A percentile compares a stretch with the other conserved stretches of the same genome.
Evolutionary conservation across 2,797 vertebrate genomes (phyloP).

Genomic region (Lepilemur ruficaudatus): DNA sequence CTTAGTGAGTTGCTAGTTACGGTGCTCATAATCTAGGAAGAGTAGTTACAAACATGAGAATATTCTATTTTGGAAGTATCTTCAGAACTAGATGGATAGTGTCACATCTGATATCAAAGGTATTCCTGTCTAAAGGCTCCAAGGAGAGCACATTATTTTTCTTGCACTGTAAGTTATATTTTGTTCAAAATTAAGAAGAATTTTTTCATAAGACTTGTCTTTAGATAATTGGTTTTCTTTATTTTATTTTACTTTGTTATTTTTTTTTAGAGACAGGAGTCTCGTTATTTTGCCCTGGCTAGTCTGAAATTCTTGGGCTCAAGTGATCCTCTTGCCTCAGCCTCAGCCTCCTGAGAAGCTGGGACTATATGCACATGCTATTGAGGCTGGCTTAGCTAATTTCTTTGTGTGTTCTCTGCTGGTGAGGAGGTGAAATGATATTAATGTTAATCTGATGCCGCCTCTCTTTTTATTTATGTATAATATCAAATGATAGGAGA

Average conservation of each 20-base stretch:
- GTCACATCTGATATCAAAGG: neutral
- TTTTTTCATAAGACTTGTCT: neutral
- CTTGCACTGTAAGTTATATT: neutral
- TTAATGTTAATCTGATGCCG: neutral
- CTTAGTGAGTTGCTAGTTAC: neutral
- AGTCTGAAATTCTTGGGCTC: neutral
- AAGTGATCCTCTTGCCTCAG: neutral
- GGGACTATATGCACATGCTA: neutral
- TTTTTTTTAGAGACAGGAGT: neutral
- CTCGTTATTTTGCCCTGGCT: neutral
- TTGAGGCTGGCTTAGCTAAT: neutral
- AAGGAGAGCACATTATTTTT: neutral
- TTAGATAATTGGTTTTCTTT: neutral
- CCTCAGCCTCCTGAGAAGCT: neutral
- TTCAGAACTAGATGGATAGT: neutral
- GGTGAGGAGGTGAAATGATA: neutral
- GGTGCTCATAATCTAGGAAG: neutral
- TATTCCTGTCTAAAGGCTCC: neutral
- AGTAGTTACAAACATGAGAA: constrained; percentile 14
- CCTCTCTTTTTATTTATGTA: neutral
- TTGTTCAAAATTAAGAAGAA: neutral
- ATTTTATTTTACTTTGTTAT: neutral
- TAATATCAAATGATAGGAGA: neutral
- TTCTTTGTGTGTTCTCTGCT: constrained; percentile 38
- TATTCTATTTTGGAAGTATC: neutral